A percentile compares a stretch with the other conserved stretches of the same genome.
Conservation (phyloP, 1,140 invertebrate species). For the Cydia splendana region DNA sequence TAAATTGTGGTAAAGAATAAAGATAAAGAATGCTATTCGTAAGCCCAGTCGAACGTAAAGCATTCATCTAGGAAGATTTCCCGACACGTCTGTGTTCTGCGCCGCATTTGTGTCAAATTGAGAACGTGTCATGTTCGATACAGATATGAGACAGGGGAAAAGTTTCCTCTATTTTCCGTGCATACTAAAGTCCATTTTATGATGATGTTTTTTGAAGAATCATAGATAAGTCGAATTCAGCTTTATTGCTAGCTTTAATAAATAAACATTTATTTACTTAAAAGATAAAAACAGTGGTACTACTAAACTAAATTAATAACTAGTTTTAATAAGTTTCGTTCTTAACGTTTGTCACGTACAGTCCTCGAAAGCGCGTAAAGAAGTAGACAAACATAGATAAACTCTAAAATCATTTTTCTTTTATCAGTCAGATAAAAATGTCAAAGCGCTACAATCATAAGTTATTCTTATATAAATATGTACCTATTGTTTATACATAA, state of each 20-base stretch:
- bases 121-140: conserved; percentile 22
- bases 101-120: conserved; percentile 9
- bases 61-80: neutral
- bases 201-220: neutral
- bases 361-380: too few species aligned
- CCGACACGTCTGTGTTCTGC: neutral
- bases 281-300: too few species aligned
- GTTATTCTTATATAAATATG: too few species aligned
- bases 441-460: too few species aligned
- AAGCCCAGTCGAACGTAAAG: neutral
- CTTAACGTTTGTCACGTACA: too few species aligned
- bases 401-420: too few species aligned
- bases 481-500: too few species aligned
- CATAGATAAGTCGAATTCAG: neutral
- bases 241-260: neutral
- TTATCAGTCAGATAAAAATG: too few species aligned
- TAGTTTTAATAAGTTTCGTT: neutral
- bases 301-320: too few species aligned
- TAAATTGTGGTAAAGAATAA: neutral
- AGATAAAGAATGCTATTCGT: too few species aligned
- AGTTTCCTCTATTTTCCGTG: neutral
- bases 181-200: neutral
- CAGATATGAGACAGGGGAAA: conserved; percentile 15
- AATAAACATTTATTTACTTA: too few species aligned
- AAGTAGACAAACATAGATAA: too few species aligned